Evolutionary conservation across 2,888 invertebrate species (phyloP), one percentile per base, ranked within the genome.

Genomic region (Lampropteryx suffumata): DNA sequence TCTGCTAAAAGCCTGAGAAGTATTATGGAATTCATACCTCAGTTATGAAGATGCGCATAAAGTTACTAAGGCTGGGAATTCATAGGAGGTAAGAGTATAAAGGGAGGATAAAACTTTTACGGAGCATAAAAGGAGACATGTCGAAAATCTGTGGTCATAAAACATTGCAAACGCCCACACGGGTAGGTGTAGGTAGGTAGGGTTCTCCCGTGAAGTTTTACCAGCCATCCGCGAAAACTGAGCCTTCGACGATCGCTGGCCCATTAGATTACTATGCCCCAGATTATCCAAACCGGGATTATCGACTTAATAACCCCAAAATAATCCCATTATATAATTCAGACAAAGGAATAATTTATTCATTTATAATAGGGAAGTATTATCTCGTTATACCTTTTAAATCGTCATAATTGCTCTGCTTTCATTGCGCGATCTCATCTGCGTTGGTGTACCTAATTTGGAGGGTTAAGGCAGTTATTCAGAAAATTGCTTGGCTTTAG

Each of bases 71-170:
- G 65, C 68, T 53, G 53, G 58, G 61, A 67, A 68, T 71, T 63
- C 64, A 65, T 68, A 62, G 41, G 29, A 30, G 61, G 49, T 44
- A 49, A 40, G 62, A 71, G 70, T 63, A 69, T 71, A 71, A 69
- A 73, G 61, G 50, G 64, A 58, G 69, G 68, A 83, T 82, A 80
- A 81, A 80, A 82, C 66, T 81, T 83, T 81, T 81, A 82, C 75
- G 74, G 60, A 76, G 71, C 76, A 79, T 82, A 82, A 82, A 82
- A 80, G 72, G 66, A 69, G 76, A 77, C 76, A 82, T 71, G 75
- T 73, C 69, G 75, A 77, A 82, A 82, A 80, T 83, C 79, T 81
- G 78, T 60, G 69, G 71, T 65, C 68, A 70, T 83, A 82, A 83
- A 82, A 79, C 69, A 65, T 58, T 64, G 62, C 56, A 53, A 47